Evolutionary conservation across 2,888 invertebrate genomes (phyloP).

Genomic region (Trisateles emortualis): DNA sequence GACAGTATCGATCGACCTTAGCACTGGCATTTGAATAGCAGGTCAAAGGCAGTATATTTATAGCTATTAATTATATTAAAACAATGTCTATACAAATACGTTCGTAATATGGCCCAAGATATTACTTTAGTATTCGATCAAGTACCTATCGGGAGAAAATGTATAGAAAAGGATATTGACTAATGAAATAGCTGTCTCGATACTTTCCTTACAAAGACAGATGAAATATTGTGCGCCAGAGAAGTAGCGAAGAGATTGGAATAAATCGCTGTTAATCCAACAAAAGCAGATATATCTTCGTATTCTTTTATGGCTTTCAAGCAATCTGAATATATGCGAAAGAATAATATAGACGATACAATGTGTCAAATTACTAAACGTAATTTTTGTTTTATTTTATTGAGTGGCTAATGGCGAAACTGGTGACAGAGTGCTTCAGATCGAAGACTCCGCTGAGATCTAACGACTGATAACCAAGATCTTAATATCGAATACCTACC

Average conservation of each 20-base stretch:
- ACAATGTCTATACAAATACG: neutral
- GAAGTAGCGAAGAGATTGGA: neutral
- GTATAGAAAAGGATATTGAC: constrained; percentile 6
- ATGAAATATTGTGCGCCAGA: constrained; percentile 11
- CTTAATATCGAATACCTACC: too few species aligned
- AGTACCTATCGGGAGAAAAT: neutral
- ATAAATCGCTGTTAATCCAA: constrained; percentile 4
- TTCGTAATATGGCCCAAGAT: neutral
- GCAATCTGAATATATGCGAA: neutral
- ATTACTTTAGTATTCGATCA: neutral
- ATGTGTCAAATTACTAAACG: too few species aligned
- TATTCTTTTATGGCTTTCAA: neutral
- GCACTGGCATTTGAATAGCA: constrained; percentile 54
- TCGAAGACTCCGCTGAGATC: too few species aligned
- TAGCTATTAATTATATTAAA: constrained; percentile 11
- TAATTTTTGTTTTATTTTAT: too few species aligned
- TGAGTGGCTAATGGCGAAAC: too few species aligned
- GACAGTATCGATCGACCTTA: constrained; percentile 52
- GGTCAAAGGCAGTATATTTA: constrained; percentile 34
- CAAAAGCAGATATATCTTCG: neutral
- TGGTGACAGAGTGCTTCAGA: too few species aligned
- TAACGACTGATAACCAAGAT: too few species aligned
- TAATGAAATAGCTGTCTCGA: constrained; percentile 15
- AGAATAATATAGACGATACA: neutral
- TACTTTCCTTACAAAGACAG: constrained; percentile 14